Base-by-base conservation (phyloP, 2,888 invertebrate species). In the Leucophenga montana region DNA sequence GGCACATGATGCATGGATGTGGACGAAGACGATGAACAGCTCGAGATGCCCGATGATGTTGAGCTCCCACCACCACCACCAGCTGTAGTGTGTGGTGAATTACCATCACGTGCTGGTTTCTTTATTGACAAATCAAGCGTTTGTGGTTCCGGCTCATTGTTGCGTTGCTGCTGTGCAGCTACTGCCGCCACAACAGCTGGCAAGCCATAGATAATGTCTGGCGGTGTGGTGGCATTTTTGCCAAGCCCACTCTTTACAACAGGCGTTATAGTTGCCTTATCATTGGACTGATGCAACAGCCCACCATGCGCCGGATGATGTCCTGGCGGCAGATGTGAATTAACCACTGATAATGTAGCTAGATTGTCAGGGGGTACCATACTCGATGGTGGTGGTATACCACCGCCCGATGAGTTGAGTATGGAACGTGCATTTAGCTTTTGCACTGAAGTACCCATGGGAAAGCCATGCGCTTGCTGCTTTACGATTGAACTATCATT, bases 61-160 rank as follows among this genome's bases (percentile, higher is more conserved):
- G 71, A 18, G 22, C 66, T 39, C 2, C 57, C 57, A 18, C 18
- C 57, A 33, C n/a, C 33, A 33, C n/a, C 59, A 16, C n/a, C 59
- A 14, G n/a, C 69, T 59, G 83, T 71, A 54, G 85, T 76, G 57
- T 85, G 86, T 80, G 86, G 86, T 4, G 87, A 86, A 11, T 81
- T 89, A 85, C 71, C 76, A 89, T 77, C 93, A 87, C 88, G 84
- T 4, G 85, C 82, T 1, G 93, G 93, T 78, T 93, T 93, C 88
- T 94, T 95, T 69, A 95, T 93, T 82, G 94, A 94, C 75, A 95
- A 89, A 84, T 95, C 95, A 0, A 95, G 89, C 0, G 94, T 94
- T 73, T 91, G 91, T 2, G 92, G 92, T 83, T 92, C 92, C 0
- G 91, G 90, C 44, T 92, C 90, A n/a, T 82, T 77, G 56, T 73